Conservation (phyloP, 2,113 vertebrate species). For the Crotalus tigris region DNA sequence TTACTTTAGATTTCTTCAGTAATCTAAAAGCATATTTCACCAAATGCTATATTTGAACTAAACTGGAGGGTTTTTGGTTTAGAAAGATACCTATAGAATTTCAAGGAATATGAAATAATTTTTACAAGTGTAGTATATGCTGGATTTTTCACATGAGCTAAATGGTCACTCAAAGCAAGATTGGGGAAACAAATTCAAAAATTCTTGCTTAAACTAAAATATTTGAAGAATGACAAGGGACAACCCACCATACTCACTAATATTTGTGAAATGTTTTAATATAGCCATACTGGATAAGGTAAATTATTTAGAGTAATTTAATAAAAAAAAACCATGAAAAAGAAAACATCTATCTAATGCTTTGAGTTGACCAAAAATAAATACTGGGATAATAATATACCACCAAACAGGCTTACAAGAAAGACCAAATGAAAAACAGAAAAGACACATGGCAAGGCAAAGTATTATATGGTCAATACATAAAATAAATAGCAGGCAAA, state of each 20-base stretch:
- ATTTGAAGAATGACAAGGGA: neutral
- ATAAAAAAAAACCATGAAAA: neutral
- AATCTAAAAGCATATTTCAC: neutral
- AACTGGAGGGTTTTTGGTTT: neutral
- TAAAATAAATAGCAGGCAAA: too few relatives aligned
- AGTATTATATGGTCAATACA: too few relatives aligned
- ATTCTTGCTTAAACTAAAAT: neutral
- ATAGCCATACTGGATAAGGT: neutral
- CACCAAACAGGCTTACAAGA: neutral
- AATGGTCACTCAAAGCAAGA: neutral
- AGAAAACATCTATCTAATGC: neutral
- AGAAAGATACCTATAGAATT: neutral
- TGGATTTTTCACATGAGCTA: neutral
- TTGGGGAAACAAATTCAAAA: neutral
- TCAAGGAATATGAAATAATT: neutral
- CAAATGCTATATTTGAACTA: neutral
- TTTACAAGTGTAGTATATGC: neutral
- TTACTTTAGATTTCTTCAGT: neutral
- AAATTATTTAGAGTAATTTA: neutral
- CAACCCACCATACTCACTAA: neutral
- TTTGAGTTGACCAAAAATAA: neutral
- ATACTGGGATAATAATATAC: neutral
- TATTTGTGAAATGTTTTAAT: neutral
- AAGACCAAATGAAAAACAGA: neutral
- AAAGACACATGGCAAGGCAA: neutral